phyloP scores from a whole-genome alignment of 2,888 invertebrate genomes.

The Pseudoips prasinana region DNA sequence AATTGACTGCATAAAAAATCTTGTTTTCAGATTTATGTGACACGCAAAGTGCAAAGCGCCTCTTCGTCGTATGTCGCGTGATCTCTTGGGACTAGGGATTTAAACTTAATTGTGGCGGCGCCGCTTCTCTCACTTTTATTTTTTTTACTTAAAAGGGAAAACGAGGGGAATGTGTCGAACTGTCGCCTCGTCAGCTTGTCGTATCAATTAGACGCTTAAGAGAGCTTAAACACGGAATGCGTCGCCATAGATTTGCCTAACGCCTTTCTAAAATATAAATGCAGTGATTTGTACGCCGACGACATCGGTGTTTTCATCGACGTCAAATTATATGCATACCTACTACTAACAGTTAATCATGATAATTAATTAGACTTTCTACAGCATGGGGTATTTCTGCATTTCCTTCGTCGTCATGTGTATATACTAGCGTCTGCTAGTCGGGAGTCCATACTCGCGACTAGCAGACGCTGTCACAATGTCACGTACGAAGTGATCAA shows the following conservation, averaged over 20 bases:
- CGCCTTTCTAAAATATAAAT: constrained; percentile 5
- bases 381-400: no score
- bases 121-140: constrained; percentile 5
- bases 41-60: no score
- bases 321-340: no score
- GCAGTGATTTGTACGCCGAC: constrained; percentile 3
- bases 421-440: no score
- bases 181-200: constrained; percentile 13
- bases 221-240: constrained; percentile 1
- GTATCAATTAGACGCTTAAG: constrained; percentile 15
- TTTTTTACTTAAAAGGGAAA: constrained; percentile 1
- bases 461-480: background rate
- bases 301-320: background rate
- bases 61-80: no score
- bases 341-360: no score
- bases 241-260: constrained; percentile 1
- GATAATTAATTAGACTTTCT: no score
- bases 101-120: constrained; percentile 21
- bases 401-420: no score
- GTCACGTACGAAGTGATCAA: constrained; percentile 1
- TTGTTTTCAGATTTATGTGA: no score
- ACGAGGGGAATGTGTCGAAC: constrained; percentile 10
- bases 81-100: constrained; percentile 6
- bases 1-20: no score
- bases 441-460: no score